Percentiles rank a stretch among this genome's conserved stretches.
phyloP scores from a whole-genome alignment of 1,140 invertebrate genomes.

The Drosophila pseudoananassae region DNA sequence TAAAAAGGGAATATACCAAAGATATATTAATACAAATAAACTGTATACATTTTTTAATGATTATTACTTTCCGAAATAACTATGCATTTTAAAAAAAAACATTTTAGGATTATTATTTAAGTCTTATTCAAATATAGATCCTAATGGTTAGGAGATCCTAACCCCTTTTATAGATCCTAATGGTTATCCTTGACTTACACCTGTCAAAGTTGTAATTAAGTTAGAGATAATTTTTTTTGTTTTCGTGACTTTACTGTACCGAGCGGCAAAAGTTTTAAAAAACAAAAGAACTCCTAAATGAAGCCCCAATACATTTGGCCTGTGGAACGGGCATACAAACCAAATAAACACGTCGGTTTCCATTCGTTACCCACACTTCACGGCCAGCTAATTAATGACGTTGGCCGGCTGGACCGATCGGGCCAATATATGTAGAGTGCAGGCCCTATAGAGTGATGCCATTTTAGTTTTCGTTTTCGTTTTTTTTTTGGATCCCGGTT shows the following conservation, averaged over 20 bases:
- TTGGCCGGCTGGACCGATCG: conserved; percentile 43
- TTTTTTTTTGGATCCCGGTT: conserved; percentile 18
- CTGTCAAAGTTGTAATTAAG: background rate
- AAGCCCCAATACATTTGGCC: conserved; percentile 62
- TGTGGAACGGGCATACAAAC: conserved; percentile 55
- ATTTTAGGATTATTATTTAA: background rate
- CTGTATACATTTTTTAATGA: background rate
- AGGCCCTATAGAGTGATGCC: conserved; percentile 63
- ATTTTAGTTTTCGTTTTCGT: conserved; percentile 65
- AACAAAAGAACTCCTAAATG: conserved; percentile 72
- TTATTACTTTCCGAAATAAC: too few relatives aligned
- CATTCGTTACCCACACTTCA: conserved; percentile 75
- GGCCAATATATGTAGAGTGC: conserved; percentile 32
- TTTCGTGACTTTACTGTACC: conserved; percentile 28
- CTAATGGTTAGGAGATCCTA: background rate
- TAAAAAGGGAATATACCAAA: background rate
- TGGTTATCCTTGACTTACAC: background rate
- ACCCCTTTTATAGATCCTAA: too few relatives aligned
- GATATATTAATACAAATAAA: background rate
- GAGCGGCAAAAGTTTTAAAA: conserved; percentile 49
- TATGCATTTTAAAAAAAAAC: too few relatives aligned
- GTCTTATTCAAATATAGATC: too few relatives aligned
- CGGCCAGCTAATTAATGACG: conserved; percentile 76
- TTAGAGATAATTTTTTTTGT: background rate
- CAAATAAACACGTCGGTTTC: conserved; percentile 76